A percentile compares a stretch with the other conserved stretches of the same genome.
These are phyloP conservation scores for Leptoteleia sp. DNA, from an alignment of 1,140 invertebrate genomes.

Conservation along the genomic window DNA sequence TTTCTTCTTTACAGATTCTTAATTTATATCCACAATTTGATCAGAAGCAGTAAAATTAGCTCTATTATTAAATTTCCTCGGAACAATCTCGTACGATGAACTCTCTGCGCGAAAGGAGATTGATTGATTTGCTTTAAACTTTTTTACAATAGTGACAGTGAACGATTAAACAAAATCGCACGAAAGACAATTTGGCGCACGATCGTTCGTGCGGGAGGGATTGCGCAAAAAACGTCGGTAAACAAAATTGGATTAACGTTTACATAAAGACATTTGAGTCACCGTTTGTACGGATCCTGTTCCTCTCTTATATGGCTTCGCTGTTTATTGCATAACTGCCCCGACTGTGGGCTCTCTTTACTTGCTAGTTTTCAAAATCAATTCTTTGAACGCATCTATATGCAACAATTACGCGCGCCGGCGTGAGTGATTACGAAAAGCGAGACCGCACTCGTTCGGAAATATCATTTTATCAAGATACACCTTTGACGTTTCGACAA, in stretches of 20 bases:
- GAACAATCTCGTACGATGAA: too few relatives aligned
- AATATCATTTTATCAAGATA: constrained; percentile 3
- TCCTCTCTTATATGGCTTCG: constrained; percentile 49
- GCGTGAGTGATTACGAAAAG: constrained; percentile 10
- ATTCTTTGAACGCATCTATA: constrained; percentile 22
- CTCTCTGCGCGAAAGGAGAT: too few relatives aligned
- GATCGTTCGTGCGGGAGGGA: constrained; percentile 5
- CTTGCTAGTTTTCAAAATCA: constrained; percentile 43
- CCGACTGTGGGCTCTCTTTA: constrained; percentile 16
- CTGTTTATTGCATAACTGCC: constrained; percentile 54
- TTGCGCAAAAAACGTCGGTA: constrained; percentile 12
- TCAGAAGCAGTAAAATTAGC: too few relatives aligned
- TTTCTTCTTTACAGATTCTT: too few relatives aligned
- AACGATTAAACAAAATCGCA: constrained; percentile 23
- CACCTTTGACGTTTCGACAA: not conserved
- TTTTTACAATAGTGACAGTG: not conserved
- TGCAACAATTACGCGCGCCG: constrained; percentile 3
- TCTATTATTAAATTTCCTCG: too few relatives aligned
- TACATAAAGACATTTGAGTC: constrained; percentile 70
- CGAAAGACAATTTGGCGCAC: constrained; percentile 14
- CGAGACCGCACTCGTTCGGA: constrained; percentile 1
- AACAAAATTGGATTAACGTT: constrained; percentile 71
- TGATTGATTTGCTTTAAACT: too few relatives aligned
- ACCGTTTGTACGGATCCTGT: constrained; percentile 48
- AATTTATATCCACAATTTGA: too few relatives aligned